Conservation (phyloP, 2,797 vertebrate genomes). For the Pseudopleuronectes americanus region DNA sequence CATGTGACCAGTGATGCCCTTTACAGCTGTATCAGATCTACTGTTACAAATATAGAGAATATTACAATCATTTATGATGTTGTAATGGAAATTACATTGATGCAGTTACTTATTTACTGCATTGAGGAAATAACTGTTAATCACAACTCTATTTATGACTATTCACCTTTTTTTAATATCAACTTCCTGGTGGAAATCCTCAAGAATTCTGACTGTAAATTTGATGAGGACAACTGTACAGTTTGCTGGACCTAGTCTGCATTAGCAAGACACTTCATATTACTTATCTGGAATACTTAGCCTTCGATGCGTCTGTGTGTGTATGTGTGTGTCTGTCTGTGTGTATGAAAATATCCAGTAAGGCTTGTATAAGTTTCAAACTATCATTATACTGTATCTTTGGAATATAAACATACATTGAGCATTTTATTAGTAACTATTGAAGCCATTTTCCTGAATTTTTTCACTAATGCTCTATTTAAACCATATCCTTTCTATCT, state of each 20-base stretch:
- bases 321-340: neutral
- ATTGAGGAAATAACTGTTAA: neutral
- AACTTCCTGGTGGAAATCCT: neutral
- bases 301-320: neutral
- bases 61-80: neutral
- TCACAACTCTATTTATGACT: neutral
- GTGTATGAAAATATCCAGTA: neutral
- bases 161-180: neutral
- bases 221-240: neutral
- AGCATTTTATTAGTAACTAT: slow-evolving; percentile 11
- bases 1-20: slow-evolving; percentile 2
- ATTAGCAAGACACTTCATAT: neutral
- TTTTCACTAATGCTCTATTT: neutral
- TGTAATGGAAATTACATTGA: neutral
- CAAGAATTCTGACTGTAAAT: neutral
- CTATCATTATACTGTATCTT: neutral
- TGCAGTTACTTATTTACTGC: neutral
- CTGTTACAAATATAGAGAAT: neutral
- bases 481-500: neutral
- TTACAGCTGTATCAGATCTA: neutral
- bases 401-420: neutral
- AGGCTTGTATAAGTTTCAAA: neutral
- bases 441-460: slow-evolving; percentile 29
- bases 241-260: neutral
- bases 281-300: neutral